Conservation (phyloP, 2,113 vertebrate species). For the Otolemur garnettii region DNA sequence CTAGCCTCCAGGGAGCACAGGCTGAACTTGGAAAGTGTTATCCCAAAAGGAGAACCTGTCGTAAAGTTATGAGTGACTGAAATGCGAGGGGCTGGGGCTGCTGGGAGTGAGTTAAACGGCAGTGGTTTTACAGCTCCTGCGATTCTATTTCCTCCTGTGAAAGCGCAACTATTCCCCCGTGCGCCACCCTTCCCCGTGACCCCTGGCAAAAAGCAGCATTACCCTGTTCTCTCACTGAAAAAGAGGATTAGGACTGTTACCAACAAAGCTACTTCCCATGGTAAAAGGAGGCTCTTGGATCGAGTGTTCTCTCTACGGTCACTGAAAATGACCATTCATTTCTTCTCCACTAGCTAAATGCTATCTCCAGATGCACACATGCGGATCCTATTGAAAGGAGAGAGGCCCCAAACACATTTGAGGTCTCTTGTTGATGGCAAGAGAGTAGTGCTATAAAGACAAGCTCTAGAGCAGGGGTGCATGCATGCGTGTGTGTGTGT, state of each 20-base stretch:
- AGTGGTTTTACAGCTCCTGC: constrained; percentile 56
- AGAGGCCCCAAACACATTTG: background rate
- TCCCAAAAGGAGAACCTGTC: constrained; percentile 69
- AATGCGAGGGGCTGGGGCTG: constrained; percentile 57
- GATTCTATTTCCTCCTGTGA: constrained; percentile 57
- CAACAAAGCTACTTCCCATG: constrained; percentile 76
- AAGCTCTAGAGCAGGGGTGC: background rate
- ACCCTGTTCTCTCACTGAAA: constrained; percentile 39
- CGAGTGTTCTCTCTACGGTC: constrained; percentile 72
- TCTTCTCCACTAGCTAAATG: constrained; percentile 55
- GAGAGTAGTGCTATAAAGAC: constrained; percentile 21
- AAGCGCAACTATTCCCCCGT: constrained; percentile 12
- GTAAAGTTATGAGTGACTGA: constrained; percentile 75
- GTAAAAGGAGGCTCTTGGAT: constrained; percentile 64
- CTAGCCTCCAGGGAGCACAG: constrained; percentile 60
- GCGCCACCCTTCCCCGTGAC: constrained; percentile 14
- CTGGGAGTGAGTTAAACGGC: constrained; percentile 32
- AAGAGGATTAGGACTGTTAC: constrained; percentile 62
- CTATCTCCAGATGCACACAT: constrained; percentile 66
- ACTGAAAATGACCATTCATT: constrained; percentile 72
- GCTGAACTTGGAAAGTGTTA: constrained; percentile 77
- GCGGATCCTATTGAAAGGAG: constrained; percentile 54
- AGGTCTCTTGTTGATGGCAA: constrained; percentile 55
- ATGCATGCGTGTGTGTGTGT: background rate
- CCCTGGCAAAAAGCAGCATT: constrained; percentile 62